A percentile compares a stretch with the other conserved stretches of the same genome.
These are phyloP conservation scores for Diarsia rubi DNA, from an alignment of 2,888 invertebrate species.

Conservation along the genomic window DNA sequence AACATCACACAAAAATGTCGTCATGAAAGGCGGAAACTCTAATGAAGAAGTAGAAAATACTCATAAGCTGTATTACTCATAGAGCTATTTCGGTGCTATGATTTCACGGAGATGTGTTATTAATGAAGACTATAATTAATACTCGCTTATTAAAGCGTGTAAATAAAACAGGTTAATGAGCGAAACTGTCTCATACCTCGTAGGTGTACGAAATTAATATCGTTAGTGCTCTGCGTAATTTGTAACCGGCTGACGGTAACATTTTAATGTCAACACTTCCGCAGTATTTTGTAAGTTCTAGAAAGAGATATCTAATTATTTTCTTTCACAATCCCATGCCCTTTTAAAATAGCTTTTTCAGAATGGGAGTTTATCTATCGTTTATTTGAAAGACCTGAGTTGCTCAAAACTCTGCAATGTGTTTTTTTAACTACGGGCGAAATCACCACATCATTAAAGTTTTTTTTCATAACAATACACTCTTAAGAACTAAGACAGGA, in stretches of 20 bases:
- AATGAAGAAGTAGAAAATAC: background rate
- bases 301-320: background rate
- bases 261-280: slow-evolving; percentile 28
- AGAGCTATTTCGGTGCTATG: slow-evolving; percentile 30
- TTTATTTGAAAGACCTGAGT: background rate
- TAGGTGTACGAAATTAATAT: slow-evolving; percentile 40
- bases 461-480: background rate
- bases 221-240: slow-evolving; percentile 37
- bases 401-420: background rate
- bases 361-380: background rate
- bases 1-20: background rate
- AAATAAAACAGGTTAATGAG: slow-evolving; percentile 58
- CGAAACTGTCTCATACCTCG: slow-evolving; percentile 31
- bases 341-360: background rate
- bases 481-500: too few species aligned
- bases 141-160: slow-evolving; percentile 41
- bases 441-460: background rate
- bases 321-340: background rate
- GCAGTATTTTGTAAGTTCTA: background rate
- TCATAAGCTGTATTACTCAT: slow-evolving; percentile 19
- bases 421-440: background rate
- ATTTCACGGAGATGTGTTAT: slow-evolving; percentile 40
- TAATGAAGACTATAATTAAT: slow-evolving; percentile 54
- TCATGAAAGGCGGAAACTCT: background rate
- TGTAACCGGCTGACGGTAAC: slow-evolving; percentile 14